Conservation (phyloP, 1,140 invertebrate genomes). For the Zaprionus taronus region DNA sequence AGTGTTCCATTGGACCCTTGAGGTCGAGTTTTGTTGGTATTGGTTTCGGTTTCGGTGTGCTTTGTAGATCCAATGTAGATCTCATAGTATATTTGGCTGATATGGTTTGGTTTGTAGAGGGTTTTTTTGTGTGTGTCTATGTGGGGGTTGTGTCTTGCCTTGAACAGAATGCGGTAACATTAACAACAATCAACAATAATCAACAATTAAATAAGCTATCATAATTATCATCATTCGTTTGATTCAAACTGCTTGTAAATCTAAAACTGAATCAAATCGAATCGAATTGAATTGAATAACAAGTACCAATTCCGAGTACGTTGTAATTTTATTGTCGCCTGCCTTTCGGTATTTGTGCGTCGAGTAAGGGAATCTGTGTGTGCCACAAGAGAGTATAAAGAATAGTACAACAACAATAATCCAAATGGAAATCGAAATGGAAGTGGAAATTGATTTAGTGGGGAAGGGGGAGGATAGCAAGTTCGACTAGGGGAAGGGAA, state of each 20-base stretch:
- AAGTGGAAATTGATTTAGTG: background rate
- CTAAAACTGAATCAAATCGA: conserved; percentile 46
- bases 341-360: conserved; percentile 35
- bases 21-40: conserved; percentile 26
- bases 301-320: conserved; percentile 64
- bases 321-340: conserved; percentile 76
- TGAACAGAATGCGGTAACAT: conserved; percentile 30
- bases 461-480: background rate
- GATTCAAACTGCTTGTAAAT: conserved; percentile 43
- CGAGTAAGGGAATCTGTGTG: conserved; percentile 9
- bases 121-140: conserved; percentile 13
- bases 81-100: conserved; percentile 55
- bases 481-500: background rate
- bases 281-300: conserved; percentile 55
- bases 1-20: conserved; percentile 50
- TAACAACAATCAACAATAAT: conserved; percentile 53
- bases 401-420: background rate
- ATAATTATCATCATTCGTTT: conserved; percentile 48
- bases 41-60: conserved; percentile 37
- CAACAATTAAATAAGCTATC: conserved; percentile 41
- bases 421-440: conserved; percentile 1
- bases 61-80: background rate
- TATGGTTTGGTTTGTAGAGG: conserved; percentile 48
- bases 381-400: conserved; percentile 43
- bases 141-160: background rate